Base-by-base conservation (phyloP, 2,888 invertebrate species). In the Dasysyrphus tricinctus region DNA sequence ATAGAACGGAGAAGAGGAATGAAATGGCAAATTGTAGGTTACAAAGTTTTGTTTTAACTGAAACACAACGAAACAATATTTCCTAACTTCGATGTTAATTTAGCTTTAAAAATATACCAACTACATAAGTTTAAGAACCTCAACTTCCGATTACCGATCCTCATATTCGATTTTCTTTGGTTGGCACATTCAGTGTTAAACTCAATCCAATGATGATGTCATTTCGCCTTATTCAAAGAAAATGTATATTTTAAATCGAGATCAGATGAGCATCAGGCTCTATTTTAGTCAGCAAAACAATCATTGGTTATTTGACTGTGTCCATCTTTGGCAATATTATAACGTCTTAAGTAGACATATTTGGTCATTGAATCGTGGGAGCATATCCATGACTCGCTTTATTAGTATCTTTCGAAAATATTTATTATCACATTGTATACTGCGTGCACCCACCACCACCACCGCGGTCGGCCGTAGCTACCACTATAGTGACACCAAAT, bases 351-450 rank as follows among this genome's bases (percentile, higher is more conserved):
- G 69, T 81, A n/a, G 54, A 74, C 85, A 74, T 81, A 85, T 85
- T 85, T 85, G 81, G 85, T 77, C 77, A 85, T 77, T 74, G 77
- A 74, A 63, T 85, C 85, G 85, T 85, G 85, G 85, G 85, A 85
- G 80, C 81, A 42, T 49, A 47, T 24, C 77, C 85, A 85, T 85
- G 70, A 74, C 77, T 73, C 85, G 70, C 77, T 77, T 74, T 77
- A 70, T 85, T 77, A 70, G 77, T 81, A 29, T 70, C 67, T 85
- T 69, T 81, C 51, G 49, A 67, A 70, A 57, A 77, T 74, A 78
- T 81, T 78, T 81, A 81, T 85, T 70, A 67, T 85, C 77, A 65
- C 74, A 85, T 84, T 84, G 84, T 80, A 61, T 85, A 39, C 57
- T 49, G 74, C 69, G 80, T 80, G 77, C 3, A 14, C 63, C 79